Evolutionary conservation across 2,888 invertebrate genomes (phyloP).

Genomic region (Pheosia gnoma): DNA sequence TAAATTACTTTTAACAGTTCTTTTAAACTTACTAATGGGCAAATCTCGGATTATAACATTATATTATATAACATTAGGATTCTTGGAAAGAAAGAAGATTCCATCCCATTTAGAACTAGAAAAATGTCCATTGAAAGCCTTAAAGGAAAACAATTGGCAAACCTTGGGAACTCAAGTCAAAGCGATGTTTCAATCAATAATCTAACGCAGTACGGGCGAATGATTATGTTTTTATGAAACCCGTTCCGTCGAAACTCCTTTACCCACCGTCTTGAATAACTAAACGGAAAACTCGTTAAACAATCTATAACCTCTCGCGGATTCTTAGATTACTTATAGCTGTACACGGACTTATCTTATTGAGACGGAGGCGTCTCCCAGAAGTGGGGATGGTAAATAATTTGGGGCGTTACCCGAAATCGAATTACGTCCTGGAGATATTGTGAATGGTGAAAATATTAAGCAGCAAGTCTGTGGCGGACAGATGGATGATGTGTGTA

Average conservation of each 20-base stretch:
- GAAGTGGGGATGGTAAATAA: constrained; percentile 49
- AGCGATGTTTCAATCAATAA: too few relatives aligned
- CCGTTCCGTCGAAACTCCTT: not conserved
- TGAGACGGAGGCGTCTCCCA: constrained; percentile 29
- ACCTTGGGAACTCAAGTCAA: too few relatives aligned
- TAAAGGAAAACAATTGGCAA: too few relatives aligned
- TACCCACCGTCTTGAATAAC: constrained; percentile 2
- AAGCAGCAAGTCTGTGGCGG: constrained; percentile 55
- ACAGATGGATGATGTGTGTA: constrained; percentile 58
- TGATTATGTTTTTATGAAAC: not conserved
- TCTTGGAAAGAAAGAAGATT: too few relatives aligned
- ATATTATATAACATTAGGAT: too few relatives aligned
- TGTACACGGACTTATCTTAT: constrained; percentile 24
- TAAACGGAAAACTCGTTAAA: constrained; percentile 7
- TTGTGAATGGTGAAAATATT: constrained; percentile 58
- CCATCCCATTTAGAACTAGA: too few relatives aligned
- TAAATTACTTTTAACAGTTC: too few relatives aligned
- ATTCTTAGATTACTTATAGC: constrained; percentile 11
- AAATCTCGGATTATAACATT: too few relatives aligned
- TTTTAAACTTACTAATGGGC: too few relatives aligned
- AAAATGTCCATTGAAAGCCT: too few relatives aligned
- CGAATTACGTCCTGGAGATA: constrained; percentile 44
- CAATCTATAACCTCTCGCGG: constrained; percentile 5
- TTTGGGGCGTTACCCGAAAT: constrained; percentile 55
- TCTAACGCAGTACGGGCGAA: too few relatives aligned